Conservation (phyloP, 2,888 invertebrate genomes). For the Lithophane ornitopus region DNA sequence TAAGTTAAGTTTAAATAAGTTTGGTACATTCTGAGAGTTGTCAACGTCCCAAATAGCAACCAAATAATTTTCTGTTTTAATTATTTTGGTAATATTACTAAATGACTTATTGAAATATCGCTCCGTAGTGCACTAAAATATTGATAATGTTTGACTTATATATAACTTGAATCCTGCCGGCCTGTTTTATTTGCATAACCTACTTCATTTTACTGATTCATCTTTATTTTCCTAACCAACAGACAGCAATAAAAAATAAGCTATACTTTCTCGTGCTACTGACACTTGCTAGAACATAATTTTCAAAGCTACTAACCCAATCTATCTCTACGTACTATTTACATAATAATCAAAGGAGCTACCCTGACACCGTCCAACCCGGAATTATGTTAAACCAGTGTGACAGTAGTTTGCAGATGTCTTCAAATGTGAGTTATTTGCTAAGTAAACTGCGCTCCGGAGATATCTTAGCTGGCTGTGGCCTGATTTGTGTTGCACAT, state of each 20-base stretch:
- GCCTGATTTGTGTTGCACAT: constrained; percentile 51
- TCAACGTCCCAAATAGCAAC: not conserved
- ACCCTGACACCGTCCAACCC: constrained; percentile 22
- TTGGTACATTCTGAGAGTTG: not conserved
- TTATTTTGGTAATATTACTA: not conserved
- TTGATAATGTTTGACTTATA: not conserved
- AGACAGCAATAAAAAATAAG: not conserved
- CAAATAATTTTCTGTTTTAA: not conserved
- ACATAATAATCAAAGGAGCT: constrained; percentile 52
- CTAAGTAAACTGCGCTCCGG: constrained; percentile 36
- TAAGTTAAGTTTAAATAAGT: too few relatives aligned
- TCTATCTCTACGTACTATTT: constrained; percentile 34
- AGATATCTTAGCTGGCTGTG: constrained; percentile 44
- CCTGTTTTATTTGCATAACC: not conserved
- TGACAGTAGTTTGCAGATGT: constrained; percentile 54
- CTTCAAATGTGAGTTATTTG: constrained; percentile 58
- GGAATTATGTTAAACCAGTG: constrained; percentile 48
- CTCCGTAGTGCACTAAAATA: not conserved
- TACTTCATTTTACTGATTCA: not conserved
- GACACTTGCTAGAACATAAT: not conserved
- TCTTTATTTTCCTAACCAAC: not conserved
- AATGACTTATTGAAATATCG: not conserved
- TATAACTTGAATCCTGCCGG: too few relatives aligned
- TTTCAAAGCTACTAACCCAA: constrained; percentile 15
- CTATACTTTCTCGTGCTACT: not conserved